These are phyloP conservation scores for Climacteris rufus DNA, from an alignment of 2,113 vertebrate genomes.

Conservation along the genomic window DNA sequence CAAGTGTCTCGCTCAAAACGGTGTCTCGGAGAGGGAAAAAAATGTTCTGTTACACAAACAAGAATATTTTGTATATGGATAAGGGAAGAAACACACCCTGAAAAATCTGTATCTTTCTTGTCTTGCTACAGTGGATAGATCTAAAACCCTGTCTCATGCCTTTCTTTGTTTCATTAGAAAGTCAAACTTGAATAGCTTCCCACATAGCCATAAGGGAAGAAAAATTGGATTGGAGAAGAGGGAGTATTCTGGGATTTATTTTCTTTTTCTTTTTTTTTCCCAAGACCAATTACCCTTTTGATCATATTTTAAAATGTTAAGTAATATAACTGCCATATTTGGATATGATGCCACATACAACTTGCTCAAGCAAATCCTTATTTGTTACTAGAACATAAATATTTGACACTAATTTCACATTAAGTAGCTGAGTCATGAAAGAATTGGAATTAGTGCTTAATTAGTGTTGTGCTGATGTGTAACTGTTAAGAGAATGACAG, in stretches of 20 bases:
- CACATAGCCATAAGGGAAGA: background rate
- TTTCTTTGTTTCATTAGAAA: background rate
- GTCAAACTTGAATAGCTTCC: background rate
- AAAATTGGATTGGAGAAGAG: background rate
- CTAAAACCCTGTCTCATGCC: background rate
- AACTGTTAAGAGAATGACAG: background rate
- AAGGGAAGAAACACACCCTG: background rate
- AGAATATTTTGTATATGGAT: background rate
- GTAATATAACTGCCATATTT: background rate
- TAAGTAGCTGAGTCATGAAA: background rate
- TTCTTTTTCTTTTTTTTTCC: too few relatives aligned
- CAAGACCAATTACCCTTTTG: background rate
- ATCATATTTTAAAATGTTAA: background rate
- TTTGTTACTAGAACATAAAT: background rate
- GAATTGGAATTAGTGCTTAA: background rate
- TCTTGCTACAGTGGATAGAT: background rate
- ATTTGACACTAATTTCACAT: background rate
- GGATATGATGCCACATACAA: background rate
- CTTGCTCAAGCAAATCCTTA: background rate
- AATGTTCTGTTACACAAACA: background rate
- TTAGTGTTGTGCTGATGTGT: background rate
- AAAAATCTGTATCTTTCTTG: background rate
- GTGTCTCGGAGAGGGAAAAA: background rate
- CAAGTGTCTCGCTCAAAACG: background rate
- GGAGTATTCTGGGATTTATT: background rate